Percentiles rank a stretch among this genome's conserved stretches.
These are phyloP conservation scores for Limonius californicus DNA, from an alignment of 1,140 invertebrate species.

Conservation along the genomic window DNA sequence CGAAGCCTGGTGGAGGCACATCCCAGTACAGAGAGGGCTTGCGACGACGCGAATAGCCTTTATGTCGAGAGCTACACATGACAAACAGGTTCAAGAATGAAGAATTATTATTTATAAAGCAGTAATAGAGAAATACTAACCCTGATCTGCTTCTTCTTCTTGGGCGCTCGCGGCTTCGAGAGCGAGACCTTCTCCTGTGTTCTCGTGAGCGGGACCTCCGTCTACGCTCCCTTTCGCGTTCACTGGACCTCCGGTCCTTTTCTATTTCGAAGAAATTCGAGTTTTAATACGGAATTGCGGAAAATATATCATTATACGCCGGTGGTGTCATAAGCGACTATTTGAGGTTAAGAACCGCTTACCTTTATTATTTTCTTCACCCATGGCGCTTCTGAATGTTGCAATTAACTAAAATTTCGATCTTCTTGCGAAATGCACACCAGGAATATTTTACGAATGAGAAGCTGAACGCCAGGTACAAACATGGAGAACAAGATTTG, in stretches of 20 bases:
- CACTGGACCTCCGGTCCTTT: conserved; percentile 1
- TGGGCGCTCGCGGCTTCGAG: conserved; percentile 57
- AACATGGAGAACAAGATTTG: not conserved
- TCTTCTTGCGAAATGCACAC: not conserved
- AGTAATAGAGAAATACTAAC: too few relatives aligned
- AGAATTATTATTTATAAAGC: conserved; percentile 18
- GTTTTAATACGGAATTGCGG: not conserved
- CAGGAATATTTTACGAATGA: not conserved
- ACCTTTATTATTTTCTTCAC: conserved; percentile 9
- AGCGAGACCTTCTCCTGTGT: conserved; percentile 61
- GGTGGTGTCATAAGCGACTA: not conserved
- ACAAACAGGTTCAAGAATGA: not conserved
- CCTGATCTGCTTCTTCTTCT: conserved; percentile 54
- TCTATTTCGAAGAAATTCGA: too few relatives aligned
- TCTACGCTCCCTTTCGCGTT: conserved; percentile 55
- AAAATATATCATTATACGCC: not conserved
- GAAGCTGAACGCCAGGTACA: not conserved
- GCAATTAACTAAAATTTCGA: not conserved
- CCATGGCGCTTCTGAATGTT: not conserved
- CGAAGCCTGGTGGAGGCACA: conserved; percentile 96
- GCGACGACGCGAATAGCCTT: conserved; percentile 65
- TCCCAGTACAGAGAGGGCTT: conserved; percentile 98
- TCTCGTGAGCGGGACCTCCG: conserved; percentile 67
- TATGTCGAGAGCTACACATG: conserved; percentile 42
- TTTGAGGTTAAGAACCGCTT: not conserved